Percentiles rank a stretch among this genome's conserved stretches.
Evolutionary conservation across 2,888 invertebrate genomes (phyloP).

Genomic region (Ommatoiulus sabulosus): DNA sequence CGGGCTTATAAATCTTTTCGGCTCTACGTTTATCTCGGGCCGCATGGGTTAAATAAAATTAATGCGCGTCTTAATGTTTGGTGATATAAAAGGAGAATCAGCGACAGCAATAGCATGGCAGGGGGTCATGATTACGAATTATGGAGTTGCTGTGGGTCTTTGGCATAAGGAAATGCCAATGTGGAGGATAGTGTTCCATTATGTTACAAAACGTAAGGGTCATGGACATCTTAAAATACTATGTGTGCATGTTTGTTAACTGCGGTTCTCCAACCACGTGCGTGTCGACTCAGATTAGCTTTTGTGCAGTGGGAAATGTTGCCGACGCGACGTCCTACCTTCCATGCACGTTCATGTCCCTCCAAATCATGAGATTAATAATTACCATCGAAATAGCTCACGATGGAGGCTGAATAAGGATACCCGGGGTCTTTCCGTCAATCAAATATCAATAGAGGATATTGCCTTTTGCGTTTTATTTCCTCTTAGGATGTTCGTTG

Average conservation of each 20-base stretch:
- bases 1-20: not conserved
- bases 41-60: constrained; percentile 21
- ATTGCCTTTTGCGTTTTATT: not conserved
- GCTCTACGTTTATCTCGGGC: not conserved
- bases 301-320: not conserved
- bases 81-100: not conserved
- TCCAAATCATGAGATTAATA: constrained; percentile 7
- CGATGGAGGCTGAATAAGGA: not conserved
- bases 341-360: not conserved
- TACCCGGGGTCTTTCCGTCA: not conserved
- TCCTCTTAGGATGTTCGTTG: not conserved
- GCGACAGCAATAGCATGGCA: constrained; percentile 1
- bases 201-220: not conserved
- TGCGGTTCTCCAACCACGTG: not conserved
- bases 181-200: not conserved
- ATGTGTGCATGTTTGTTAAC: not conserved
- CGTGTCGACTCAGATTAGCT: not conserved
- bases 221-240: not conserved
- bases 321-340: not conserved
- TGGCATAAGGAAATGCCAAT: not conserved
- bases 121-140: not conserved
- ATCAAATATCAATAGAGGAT: not conserved
- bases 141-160: not conserved
- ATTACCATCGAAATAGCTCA: not conserved
- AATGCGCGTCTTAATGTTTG: not conserved